Percentiles rank a stretch among this genome's conserved stretches.
Conservation (phyloP, 2,888 invertebrate genomes). For the Folsomia manolachei region DNA sequence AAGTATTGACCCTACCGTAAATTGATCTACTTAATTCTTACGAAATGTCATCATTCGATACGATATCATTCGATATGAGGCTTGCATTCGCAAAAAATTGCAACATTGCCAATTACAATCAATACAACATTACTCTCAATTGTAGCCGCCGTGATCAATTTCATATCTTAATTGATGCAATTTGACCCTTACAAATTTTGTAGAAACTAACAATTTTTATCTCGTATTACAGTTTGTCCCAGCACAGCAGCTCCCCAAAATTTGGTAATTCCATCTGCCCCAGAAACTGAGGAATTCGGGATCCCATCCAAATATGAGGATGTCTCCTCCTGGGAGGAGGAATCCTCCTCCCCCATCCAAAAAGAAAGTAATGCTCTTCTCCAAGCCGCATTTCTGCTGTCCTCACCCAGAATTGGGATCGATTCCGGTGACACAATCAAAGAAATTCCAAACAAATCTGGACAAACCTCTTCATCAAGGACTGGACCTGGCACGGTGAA, state of each 20-base stretch:
- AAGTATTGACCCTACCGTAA: too few species aligned
- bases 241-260: conserved; percentile 14
- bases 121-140: too few species aligned
- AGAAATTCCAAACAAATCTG: background rate
- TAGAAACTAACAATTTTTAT: background rate
- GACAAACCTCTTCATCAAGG: background rate
- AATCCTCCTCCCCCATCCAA: background rate
- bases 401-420: background rate
- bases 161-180: background rate
- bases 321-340: background rate
- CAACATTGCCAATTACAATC: too few species aligned
- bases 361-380: background rate
- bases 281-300: background rate
- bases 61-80: background rate
- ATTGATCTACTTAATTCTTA: too few species aligned
- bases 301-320: conserved; percentile 4
- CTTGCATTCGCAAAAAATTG: background rate
- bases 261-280: background rate
- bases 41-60: too few species aligned
- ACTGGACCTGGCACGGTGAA: background rate
- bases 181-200: background rate
- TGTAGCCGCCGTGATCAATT: background rate
- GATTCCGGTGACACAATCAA: background rate
- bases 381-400: background rate
- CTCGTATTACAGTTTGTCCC: background rate